Evolutionary conservation across 2,113 vertebrate genomes (phyloP).

Genomic region (Protobothrops mucrosquamatus): DNA sequence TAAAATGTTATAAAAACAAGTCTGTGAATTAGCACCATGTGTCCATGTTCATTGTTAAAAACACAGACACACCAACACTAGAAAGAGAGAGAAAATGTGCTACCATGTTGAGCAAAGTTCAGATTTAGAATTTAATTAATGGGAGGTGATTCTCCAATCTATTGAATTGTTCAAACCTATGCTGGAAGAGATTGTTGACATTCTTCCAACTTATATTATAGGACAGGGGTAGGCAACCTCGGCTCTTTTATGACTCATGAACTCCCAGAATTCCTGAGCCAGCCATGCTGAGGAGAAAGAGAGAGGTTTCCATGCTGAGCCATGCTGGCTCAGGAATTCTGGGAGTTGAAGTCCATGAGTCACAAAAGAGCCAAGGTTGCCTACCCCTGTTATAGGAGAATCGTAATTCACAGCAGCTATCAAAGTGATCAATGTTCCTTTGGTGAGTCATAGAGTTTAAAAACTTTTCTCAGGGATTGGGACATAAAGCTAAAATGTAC

Average conservation of each 20-base stretch:
- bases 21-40: not conserved
- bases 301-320: no score
- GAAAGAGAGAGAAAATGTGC: not conserved
- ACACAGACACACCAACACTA: not conserved
- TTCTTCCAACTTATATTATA: not conserved
- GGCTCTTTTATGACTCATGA: no score
- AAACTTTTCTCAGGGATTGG: not conserved
- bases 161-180: not conserved
- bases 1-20: not conserved
- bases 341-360: no score
- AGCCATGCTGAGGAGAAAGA: no score
- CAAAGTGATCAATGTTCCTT: not conserved
- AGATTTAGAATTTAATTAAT: constrained; percentile 27
- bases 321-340: no score
- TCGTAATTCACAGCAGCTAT: not conserved
- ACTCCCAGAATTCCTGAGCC: no score
- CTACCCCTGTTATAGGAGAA: no score
- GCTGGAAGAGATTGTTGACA: not conserved
- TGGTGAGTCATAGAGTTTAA: not conserved
- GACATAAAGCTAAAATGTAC: not conserved
- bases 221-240: not conserved
- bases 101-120: not conserved
- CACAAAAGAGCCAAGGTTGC: no score
- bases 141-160: not conserved
- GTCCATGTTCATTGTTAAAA: not conserved